Evolutionary conservation across 2,888 invertebrate genomes (phyloP).

Genomic region (Ceramica pisi): DNA sequence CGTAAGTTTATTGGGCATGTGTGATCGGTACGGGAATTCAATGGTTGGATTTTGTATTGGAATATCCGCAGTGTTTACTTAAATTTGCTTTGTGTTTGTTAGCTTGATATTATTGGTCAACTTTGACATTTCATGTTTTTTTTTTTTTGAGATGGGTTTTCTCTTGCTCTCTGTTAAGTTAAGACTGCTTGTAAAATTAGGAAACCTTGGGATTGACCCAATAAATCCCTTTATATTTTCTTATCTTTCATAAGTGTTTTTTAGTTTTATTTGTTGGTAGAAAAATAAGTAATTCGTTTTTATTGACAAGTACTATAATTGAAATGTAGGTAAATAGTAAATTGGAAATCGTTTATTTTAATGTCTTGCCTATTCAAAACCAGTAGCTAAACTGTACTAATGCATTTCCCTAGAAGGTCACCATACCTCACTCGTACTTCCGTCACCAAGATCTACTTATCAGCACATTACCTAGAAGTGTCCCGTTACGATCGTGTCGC

Average conservation of each 20-base stretch:
- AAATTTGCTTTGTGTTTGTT: not conserved
- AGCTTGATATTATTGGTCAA: no score
- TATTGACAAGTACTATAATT: no score
- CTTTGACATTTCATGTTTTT: no score
- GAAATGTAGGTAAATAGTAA: no score
- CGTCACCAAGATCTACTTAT: constrained; percentile 25
- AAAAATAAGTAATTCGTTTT: no score
- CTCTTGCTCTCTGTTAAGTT: no score
- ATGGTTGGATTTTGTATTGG: constrained; percentile 20
- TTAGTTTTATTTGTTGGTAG: no score
- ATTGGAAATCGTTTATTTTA: not conserved
- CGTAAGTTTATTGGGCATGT: constrained; percentile 45
- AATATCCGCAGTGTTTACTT: constrained; percentile 1
- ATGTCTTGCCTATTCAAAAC: not conserved
- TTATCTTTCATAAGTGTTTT: no score
- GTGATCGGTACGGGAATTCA: constrained; percentile 46
- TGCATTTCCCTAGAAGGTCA: not conserved
- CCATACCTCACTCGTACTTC: constrained; percentile 3
- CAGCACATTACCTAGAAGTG: constrained; percentile 33
- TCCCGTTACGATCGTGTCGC: constrained; percentile 17
- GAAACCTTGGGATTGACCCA: no score
- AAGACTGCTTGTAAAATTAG: no score
- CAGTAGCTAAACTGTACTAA: not conserved
- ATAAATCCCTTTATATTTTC: no score
- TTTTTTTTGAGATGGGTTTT: no score